A percentile compares a stretch with the other conserved stretches of the same genome.
Evolutionary conservation across 2,113 vertebrate genomes (phyloP).

Genomic region (Sialia sialis): DNA sequence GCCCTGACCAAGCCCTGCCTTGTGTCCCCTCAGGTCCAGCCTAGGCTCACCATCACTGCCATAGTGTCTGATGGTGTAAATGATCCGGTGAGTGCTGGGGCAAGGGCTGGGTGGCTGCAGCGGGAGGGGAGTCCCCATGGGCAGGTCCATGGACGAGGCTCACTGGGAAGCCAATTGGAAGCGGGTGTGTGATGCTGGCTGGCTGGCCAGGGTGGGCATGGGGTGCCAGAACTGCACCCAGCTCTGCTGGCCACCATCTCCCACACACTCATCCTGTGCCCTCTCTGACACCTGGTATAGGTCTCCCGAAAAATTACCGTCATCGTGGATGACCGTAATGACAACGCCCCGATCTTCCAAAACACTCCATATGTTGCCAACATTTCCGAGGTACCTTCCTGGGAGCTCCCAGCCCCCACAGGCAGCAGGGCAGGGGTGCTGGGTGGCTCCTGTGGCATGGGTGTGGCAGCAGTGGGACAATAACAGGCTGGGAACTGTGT

Average conservation of each 20-base stretch:
- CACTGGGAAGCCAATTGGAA: not conserved
- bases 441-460: not conserved
- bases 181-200: not conserved
- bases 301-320: not conserved
- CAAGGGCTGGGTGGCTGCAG: not conserved
- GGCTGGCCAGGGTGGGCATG: not conserved
- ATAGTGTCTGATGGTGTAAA: not conserved
- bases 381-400: not conserved
- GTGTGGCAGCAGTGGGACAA: not conserved
- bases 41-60: not conserved
- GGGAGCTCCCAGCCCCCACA: accelerated
- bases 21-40: not conserved
- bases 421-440: not conserved
- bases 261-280: too few relatives aligned
- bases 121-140: not conserved
- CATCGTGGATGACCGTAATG: slow-evolving; percentile 51
- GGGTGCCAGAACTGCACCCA: not conserved
- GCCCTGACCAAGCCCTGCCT: not conserved
- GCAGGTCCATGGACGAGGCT: accelerated
- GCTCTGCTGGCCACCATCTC: not conserved
- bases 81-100: not conserved
- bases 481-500: accelerated
- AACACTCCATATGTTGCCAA: not conserved
- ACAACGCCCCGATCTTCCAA: slow-evolving; percentile 22
- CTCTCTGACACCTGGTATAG: not conserved